Base-by-base conservation (phyloP, 2,797 vertebrate species). In the Pyrocephalus nanus region DNA sequence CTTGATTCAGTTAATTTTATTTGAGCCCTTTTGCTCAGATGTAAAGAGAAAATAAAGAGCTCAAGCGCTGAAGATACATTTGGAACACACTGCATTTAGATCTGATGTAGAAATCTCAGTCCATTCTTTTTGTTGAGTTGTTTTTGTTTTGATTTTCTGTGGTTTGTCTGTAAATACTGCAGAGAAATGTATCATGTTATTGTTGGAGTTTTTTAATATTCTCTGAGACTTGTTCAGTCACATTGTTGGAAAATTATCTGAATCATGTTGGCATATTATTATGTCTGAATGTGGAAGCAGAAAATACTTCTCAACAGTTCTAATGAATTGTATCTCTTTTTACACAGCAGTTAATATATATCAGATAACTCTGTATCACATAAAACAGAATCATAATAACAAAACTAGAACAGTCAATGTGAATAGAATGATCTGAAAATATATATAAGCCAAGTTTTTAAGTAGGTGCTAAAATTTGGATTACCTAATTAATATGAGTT, bases 171-270 rank as follows among this genome's bases (percentile, higher is more conserved):
- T 76, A 82, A 86, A 54, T 57, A 58, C 29, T 54, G 40, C 51
- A 93, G 60, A 82, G 27, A 76, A 91, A 66, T 47, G 26, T 7
- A 51, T 85, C 73, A 20, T 78, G 43, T 54, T 82, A 21, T 54
- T 90, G 53, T 66, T 93, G 38, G 2, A 0, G 19, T 62, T 82
- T 80, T 87, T 91, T 62, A 55, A 48, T 91, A 40, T 70, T 42
- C 43, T 77, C 55, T 95, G 74, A 61, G 77, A 54, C 32, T 75
- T 60, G 12, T 88, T 95, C 82, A 74, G 4, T 94, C 80, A 90
- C 42, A 65, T 95, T 78, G n/a, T 58, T 82, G 57, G 51, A 61
- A 83, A 92, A 90, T 94, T 93, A 43, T 47, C 71, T 91, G 74
- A 66, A 66, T 80, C 64, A 23, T 70, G 30, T 67, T 93, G 87